Percentiles rank a stretch among this genome's conserved stretches.
Conservation (phyloP, 2,113 vertebrate species). For the Speoplatyrhinus poulsoni region DNA sequence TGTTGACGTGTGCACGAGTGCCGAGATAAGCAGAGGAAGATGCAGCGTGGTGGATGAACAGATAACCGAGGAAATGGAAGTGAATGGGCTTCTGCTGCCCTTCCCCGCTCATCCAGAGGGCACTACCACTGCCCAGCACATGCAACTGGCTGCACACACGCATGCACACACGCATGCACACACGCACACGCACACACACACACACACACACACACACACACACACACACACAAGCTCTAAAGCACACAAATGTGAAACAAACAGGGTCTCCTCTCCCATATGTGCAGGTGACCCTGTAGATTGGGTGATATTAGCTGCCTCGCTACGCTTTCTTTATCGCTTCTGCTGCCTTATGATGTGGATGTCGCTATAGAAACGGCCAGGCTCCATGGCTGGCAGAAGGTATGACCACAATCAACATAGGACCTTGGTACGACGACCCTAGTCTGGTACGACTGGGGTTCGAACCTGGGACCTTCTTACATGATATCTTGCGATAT, state of each 20-base stretch:
- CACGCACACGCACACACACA: conserved; percentile 7
- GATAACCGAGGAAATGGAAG: conserved; percentile 30
- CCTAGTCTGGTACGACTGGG: no score
- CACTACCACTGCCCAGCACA: not conserved
- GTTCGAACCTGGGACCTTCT: no score
- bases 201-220: conserved; percentile 8
- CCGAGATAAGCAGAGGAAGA: conserved; percentile 41
- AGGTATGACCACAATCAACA: conserved; percentile 36
- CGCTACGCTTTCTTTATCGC: conserved; percentile 32
- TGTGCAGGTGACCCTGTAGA: conserved; percentile 44
- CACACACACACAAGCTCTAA: conserved; percentile 4
- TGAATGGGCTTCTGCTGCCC: conserved; percentile 32
- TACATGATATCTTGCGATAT: no score
- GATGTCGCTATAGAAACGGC: conserved; percentile 67
- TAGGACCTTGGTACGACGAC: no score
- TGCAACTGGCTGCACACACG: conserved; percentile 52
- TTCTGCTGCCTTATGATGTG: conserved; percentile 22
- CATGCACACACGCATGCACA: conserved; percentile 7
- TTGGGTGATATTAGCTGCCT: conserved; percentile 40
- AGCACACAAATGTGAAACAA: conserved; percentile 1
- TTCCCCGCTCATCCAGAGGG: conserved; percentile 15
- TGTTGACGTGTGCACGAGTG: conserved; percentile 27
- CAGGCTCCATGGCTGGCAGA: conserved; percentile 54
- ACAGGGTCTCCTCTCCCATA: no score
- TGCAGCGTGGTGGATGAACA: conserved; percentile 17